Evolutionary conservation across 2,113 vertebrate species (phyloP), one percentile per base, ranked within the genome.

Genomic region (Forbesichthys papilliferus): DNA sequence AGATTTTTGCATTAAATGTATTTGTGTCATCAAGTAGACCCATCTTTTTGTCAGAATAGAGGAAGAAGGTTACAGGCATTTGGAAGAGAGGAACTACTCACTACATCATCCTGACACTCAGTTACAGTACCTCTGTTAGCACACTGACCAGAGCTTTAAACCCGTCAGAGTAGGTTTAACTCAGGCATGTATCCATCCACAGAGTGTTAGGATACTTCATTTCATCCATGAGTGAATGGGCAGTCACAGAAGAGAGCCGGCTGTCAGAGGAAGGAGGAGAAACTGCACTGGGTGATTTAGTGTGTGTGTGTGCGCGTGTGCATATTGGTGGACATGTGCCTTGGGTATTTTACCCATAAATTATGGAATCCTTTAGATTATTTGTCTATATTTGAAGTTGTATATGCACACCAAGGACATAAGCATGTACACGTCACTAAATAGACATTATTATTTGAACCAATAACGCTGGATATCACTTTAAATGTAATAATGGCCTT

Each of bases 161-260:
- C 7, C 82, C 86, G 84, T 87, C 86, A 81, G 80, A 48, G 77
- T 79, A 74, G 77, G 81, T 81, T 84, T 77, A 84, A 84, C 79
- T 82, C 77, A 67, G 74, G 72, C 85, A 86, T 86, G 83, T 88
- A 84, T 89, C 84, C 78, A 81, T 88, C 84, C 80, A 82, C 77
- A 61, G 71, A 77, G 86, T 69, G 75, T 8, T 75, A 69, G 77
- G 80, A 86, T 86, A 85, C 80, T 84, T 90, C 75, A 91, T 91
- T 92, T 91, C 85, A 92, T 80, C 89, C 84, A 88, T 87, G 88
- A 93, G 82, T 82, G 82, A 84, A 77, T 75, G 69, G 69, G 71
- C 60, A 85, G 75, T 55, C 51, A 71, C 60, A 76, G 60, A 61
- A 87, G 74, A 85, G 68, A 61, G 18, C 36, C 49, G 27, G 56